These are phyloP conservation scores for Crocuta crocuta DNA, from an alignment of 2,113 vertebrate species.

Conservation along the genomic window DNA sequence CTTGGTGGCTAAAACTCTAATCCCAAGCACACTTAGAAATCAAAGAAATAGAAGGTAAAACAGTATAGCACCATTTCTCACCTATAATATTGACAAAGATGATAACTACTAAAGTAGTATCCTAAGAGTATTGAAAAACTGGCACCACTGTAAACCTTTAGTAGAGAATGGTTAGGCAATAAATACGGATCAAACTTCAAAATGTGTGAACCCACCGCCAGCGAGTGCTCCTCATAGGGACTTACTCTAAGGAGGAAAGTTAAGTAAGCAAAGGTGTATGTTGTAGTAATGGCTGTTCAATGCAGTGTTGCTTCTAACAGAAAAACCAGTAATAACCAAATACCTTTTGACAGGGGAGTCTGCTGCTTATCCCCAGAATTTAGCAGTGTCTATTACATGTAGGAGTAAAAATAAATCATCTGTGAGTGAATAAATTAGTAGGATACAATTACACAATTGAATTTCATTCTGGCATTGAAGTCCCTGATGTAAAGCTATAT, in stretches of 20 bases:
- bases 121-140: not conserved
- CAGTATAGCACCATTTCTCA: not conserved
- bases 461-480: not conserved
- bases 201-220: not conserved
- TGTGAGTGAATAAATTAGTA: conserved; percentile 1
- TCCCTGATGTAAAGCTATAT: conserved; percentile 10
- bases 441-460: not conserved
- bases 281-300: not conserved
- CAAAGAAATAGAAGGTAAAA: conserved; percentile 18
- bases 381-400: not conserved
- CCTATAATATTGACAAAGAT: not conserved
- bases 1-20: not conserved
- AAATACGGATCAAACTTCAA: not conserved
- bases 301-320: not conserved
- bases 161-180: not conserved
- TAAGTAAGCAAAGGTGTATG: not conserved
- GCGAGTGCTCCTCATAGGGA: not conserved
- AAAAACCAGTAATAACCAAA: not conserved
- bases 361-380: not conserved
- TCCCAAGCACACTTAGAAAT: not conserved
- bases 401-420: not conserved
- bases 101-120: not conserved
- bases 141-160: not conserved
- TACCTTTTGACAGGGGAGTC: not conserved
- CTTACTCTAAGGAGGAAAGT: not conserved